Evolutionary conservation across 2,888 invertebrate genomes (phyloP).

Genomic region (Salticus scenicus): DNA sequence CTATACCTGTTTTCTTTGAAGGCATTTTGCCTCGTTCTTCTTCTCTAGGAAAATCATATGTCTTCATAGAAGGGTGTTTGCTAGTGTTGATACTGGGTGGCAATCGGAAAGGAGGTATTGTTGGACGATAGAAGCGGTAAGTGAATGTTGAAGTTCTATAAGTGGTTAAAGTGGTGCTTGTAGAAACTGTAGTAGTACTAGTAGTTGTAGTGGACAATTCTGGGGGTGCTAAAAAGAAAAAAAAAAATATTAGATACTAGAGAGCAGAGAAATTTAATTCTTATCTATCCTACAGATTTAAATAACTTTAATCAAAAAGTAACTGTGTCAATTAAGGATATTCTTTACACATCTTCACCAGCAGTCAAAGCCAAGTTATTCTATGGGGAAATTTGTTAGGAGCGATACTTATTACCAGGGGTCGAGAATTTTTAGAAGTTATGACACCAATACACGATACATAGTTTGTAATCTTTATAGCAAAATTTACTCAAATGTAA

Average conservation of each 20-base stretch:
- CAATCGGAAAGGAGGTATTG: slow-evolving; percentile 52
- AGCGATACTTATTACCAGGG: too few relatives aligned
- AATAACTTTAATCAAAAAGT: too few relatives aligned
- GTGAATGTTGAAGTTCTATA: slow-evolving; percentile 43
- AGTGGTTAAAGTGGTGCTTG: slow-evolving; percentile 26
- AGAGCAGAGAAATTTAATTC: too few relatives aligned
- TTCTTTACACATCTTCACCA: too few relatives aligned
- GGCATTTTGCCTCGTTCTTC: slow-evolving; percentile 56
- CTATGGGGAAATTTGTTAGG: too few relatives aligned
- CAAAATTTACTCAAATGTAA: too few relatives aligned
- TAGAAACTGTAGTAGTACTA: slow-evolving; percentile 13
- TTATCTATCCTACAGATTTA: too few relatives aligned
- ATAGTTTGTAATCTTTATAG: too few relatives aligned
- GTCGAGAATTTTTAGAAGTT: too few relatives aligned
- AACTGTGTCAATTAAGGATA: too few relatives aligned
- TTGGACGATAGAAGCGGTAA: slow-evolving; percentile 57
- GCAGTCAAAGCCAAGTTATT: too few relatives aligned
- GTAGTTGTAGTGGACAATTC: slow-evolving; percentile 41
- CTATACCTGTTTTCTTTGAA: slow-evolving; percentile 66
- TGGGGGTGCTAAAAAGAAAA: slow-evolving; percentile 23
- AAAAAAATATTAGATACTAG: not conserved
- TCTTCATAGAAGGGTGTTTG: slow-evolving; percentile 46
- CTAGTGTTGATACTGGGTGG: slow-evolving; percentile 54
- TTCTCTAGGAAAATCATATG: slow-evolving; percentile 59
- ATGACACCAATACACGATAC: too few relatives aligned